phyloP scores from a whole-genome alignment of 2,113 vertebrate species.

The Noctilio leporinus region DNA sequence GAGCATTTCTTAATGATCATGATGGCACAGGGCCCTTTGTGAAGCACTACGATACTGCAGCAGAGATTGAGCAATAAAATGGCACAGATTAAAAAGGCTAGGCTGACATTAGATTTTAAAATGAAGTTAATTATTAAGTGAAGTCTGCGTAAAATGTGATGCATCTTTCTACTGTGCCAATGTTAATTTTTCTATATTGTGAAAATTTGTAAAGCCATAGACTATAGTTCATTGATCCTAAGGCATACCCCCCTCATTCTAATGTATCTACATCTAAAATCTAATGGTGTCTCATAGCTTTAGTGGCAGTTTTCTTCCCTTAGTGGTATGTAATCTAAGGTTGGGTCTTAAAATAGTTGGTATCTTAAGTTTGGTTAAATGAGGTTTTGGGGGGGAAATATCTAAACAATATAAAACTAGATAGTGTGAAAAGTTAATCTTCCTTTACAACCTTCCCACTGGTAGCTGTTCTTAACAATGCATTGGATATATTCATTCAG shows the following conservation, averaged over 20 bases:
- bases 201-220: background rate
- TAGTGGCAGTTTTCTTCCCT: background rate
- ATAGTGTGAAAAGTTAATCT: background rate
- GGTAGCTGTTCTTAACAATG: background rate
- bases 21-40: background rate
- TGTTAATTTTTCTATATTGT: background rate
- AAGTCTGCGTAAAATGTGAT: background rate
- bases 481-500: background rate
- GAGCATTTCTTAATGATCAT: background rate
- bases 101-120: background rate
- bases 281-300: background rate
- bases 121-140: background rate
- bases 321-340: background rate
- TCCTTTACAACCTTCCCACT: background rate
- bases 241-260: background rate
- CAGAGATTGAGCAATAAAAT: background rate
- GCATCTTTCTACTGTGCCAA: background rate
- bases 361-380: constrained; percentile 25
- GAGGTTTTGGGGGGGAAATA: background rate
- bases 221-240: background rate
- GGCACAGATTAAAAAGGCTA: background rate
- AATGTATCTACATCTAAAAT: background rate
- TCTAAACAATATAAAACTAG: background rate
- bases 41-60: background rate
- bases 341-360: background rate